Evolutionary conservation across 2,888 invertebrate genomes (phyloP).

Genomic region (Labia minor): DNA sequence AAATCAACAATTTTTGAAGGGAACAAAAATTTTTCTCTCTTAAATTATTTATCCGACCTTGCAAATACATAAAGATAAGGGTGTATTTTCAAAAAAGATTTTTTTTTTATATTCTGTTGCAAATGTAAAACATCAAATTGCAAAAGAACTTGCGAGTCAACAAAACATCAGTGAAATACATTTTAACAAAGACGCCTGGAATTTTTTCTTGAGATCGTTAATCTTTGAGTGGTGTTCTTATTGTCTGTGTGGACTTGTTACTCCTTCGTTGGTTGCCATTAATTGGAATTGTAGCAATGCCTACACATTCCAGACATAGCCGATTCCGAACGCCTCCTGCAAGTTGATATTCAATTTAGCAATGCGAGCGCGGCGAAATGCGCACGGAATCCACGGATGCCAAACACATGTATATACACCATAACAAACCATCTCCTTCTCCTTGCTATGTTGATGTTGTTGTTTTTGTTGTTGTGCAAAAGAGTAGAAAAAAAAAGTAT

Average conservation of each 20-base stretch:
- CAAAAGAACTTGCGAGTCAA: neutral
- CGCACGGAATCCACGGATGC: neutral
- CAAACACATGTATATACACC: neutral
- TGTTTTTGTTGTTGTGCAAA: neutral
- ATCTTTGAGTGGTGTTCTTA: neutral
- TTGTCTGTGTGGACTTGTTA: neutral
- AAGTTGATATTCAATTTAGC: slow-evolving; percentile 2
- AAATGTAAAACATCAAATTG: neutral
- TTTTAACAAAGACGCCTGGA: neutral
- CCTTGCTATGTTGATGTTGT: no score
- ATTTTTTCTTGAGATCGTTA: slow-evolving; percentile 8
- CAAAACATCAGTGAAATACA: neutral
- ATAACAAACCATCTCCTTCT: no score
- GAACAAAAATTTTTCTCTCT: no score
- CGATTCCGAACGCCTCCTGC: slow-evolving; percentile 1
- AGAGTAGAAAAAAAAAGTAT: no score
- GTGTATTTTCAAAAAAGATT: no score
- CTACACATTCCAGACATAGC: neutral
- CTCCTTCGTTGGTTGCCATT: neutral
- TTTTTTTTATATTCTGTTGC: no score
- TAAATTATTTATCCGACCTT: no score
- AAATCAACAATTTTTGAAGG: no score
- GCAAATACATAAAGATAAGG: no score
- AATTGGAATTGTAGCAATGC: slow-evolving; percentile 7
- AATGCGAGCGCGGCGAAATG: neutral